Evolutionary conservation across 2,113 vertebrate species (phyloP), one percentile per base, ranked within the genome.

Genomic region (Actenoides lindsayi): DNA sequence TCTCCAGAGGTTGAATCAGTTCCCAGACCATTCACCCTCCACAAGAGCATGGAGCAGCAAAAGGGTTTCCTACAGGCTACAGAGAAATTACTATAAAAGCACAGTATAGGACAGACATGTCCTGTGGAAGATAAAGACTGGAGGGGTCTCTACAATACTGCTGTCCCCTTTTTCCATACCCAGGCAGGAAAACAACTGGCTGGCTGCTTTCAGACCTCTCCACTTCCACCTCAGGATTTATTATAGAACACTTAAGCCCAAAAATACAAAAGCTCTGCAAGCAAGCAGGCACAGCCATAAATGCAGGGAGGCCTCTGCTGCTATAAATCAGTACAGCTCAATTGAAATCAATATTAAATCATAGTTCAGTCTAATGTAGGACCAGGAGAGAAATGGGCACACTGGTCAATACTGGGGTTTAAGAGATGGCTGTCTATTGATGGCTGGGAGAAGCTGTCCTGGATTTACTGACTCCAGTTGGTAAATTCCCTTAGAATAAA

Each of bases 291-390:
- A 69, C 27, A 69, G 89, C 59, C 35, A 24, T 53, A 79, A 90
- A 76, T 0, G 8, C 2, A 69, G 50, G 69, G 75, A 60, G 16
- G 41, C 3, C 64, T 87, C 17, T 74, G 64, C 59, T 77, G 59
- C 76, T 73, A 20, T 62, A 83, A 84, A 91, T 83, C 74, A 86
- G 44, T 8, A 53, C 41, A 89, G 41, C 75, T 88, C 82, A 62
- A 2, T 0, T 54, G 62, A 91, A 76, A 91, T 77, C 67, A 83
- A 56, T 67, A 76, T 2, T 31, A 71, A 87, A 59, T 51, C 56
- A 39, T 2, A 63, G 83, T 62, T 73, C 74, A 90, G 78, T 10
- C 39, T 19, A 31, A n/a, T 4, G 10, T 5, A 73, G 64, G 27
- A 16, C 63, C 73, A 63, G 69, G 8, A 63, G 42, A 57, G 67